Evolutionary conservation across 2,888 invertebrate species (phyloP), one percentile per base, ranked within the genome.

Genomic region (Deilephila porcellus): DNA sequence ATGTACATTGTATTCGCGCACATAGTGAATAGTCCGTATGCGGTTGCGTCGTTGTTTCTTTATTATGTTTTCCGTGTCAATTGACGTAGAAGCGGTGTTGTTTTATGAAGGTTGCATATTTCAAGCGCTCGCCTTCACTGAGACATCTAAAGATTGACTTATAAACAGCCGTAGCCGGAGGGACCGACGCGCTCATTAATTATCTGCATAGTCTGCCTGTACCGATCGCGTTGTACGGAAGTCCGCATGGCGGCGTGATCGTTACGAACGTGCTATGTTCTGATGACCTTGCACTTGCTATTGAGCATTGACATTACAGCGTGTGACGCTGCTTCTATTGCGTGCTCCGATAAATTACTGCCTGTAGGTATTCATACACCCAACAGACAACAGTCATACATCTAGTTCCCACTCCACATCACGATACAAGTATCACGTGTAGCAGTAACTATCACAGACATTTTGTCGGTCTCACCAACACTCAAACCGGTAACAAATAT

Each of bases 121-220:
- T n/a, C 29, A 25, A 25, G 70, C 25, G 59, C 62, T 45, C 6
- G 70, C 67, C 70, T 60, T 60, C 70, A 59, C 71, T 63, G 56
- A 62, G 37, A 25, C 62, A 62, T 56, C 29, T 37, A n/a, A 32
- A 32, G 20, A 64, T 64, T 64, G 37, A 64, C 64, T 64, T 37
- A 64, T 37, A 64, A 25, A n/a, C 45, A 8, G 37, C 37, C 64
- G 20, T n/a, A 20, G n/a, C 14, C 14, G 45, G 11, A 45, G 37
- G 20, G 45, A 45, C 60, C 25, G 37, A 64, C 37, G 37, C 11
- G 64, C 45, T 45, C 17, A 29, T 60, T 1, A n/a, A 37, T 64
- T 11, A 64, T 64, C 20, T 64, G 37, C 45, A 17, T 62, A 19
- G n/a, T 64, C n/a, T 34, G 17, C 34, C 64, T 37, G 37, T 20